Evolutionary conservation across 2,113 vertebrate genomes (phyloP), one percentile per base, ranked within the genome.

Genomic region (Leptobrachium ailaonicum): DNA sequence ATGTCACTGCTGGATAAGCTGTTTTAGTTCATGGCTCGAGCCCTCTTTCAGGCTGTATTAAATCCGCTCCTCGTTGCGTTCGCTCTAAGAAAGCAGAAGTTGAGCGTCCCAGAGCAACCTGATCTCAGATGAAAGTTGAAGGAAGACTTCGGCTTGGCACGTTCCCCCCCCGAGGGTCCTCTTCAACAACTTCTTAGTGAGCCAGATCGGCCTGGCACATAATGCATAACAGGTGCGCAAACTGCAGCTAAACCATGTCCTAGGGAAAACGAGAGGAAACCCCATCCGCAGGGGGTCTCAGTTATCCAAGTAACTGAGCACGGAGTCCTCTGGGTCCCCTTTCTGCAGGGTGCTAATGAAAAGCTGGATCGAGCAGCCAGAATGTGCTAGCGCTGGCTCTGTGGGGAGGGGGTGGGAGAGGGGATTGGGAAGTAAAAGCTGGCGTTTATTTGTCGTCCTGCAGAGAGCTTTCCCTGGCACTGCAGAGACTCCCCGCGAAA

Each of bases 261-360:
- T 41, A 40, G 44, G 78, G 79, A 81, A 81, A 81, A 42, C 54
- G 79, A 81, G 79, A 81, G 79, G 79, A 81, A 81, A 81, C 79
- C 72, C 79, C 79, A 81, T 81, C 79, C 72, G 64, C 79, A 81
- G 79, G 79, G 78, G 79, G 79, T 81, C 79, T 81, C 79, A 81
- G 53, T 41, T 81, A 74, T 81, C 79, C 60, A 72, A 74, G 79
- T 74, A 80, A 80, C 62, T 73, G 20, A 68, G 79, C 66, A 74
- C 79, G 53, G 64, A 75, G 71, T 69, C 69, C 72, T 81, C 79
- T 54, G 79, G 79, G 79, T 81, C 79, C 66, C 66, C 42, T 81
- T 81, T 81, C 79, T 75, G 63, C 72, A 47, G 79, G 79, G 79
- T 81, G 79, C 79, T 81, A 81, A 81, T 81, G 79, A 71, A 81